These are phyloP conservation scores for Corythaeola cristata DNA, from an alignment of 2,113 vertebrate species.

Conservation along the genomic window DNA sequence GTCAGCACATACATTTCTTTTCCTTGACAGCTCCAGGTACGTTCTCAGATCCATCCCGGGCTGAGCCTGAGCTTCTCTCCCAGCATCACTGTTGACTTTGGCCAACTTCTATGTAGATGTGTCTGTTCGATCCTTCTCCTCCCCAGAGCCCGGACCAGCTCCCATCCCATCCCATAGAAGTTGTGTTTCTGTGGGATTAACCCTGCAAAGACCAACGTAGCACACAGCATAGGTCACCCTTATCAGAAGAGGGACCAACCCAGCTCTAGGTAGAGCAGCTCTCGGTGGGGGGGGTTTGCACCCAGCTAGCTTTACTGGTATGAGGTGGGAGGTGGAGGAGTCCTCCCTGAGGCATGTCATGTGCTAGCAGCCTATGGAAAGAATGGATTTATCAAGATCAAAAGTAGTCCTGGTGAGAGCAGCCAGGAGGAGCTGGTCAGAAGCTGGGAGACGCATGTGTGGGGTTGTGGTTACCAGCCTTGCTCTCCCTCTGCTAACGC, in stretches of 20 bases:
- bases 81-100: not conserved
- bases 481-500: accelerated
- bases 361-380: not conserved
- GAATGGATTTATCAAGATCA: not conserved
- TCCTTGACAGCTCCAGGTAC: not conserved
- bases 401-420: not conserved
- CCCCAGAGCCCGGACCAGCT: not conserved
- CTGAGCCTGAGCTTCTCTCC: not conserved
- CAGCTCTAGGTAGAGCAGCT: not conserved
- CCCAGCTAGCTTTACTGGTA: not conserved
- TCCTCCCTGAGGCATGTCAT: not conserved
- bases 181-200: not conserved
- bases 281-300: not conserved
- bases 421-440: accelerated
- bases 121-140: not conserved
- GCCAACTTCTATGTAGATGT: not conserved
- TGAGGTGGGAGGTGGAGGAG: not conserved
- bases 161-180: not conserved
- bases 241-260: not conserved
- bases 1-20: not conserved
- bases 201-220: not conserved
- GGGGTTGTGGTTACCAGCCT: not conserved
- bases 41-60: not conserved
- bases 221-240: not conserved
- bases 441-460: accelerated